Evolutionary conservation across 2,888 invertebrate species (phyloP).

Genomic region (Protonemura montana): DNA sequence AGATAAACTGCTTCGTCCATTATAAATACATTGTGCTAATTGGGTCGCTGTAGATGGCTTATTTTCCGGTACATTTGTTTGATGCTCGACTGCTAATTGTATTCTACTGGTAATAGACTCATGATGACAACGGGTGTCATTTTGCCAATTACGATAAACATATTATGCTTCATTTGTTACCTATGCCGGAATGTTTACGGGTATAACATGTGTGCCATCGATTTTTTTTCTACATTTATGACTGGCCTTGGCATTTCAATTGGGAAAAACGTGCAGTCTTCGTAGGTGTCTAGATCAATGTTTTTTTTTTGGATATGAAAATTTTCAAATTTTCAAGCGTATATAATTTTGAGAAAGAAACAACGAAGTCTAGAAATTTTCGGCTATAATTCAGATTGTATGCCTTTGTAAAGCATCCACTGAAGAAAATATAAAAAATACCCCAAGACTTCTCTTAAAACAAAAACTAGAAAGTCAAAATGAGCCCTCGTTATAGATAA

Average conservation of each 20-base stretch:
- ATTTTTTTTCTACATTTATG: too few relatives aligned
- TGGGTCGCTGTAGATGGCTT: background rate
- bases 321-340: too few relatives aligned
- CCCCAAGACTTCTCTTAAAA: background rate
- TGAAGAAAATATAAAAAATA: background rate
- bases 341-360: too few relatives aligned
- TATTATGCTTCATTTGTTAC: background rate
- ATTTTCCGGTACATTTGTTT: background rate
- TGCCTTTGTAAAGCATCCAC: background rate
- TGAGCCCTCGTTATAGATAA: slow-evolving; percentile 13
- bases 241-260: too few relatives aligned
- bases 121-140: background rate
- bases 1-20: background rate
- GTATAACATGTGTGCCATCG: too few relatives aligned
- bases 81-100: background rate
- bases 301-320: too few relatives aligned
- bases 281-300: too few relatives aligned
- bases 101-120: background rate
- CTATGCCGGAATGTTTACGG: too few relatives aligned
- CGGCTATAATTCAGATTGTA: background rate
- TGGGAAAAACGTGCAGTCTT: too few relatives aligned
- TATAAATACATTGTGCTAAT: background rate
- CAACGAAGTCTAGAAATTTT: background rate
- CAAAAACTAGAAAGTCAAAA: slow-evolving; percentile 3
- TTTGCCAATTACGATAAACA: background rate